These are phyloP conservation scores for Scleropages formosus DNA, from an alignment of 2,797 vertebrate species.

Conservation along the genomic window DNA sequence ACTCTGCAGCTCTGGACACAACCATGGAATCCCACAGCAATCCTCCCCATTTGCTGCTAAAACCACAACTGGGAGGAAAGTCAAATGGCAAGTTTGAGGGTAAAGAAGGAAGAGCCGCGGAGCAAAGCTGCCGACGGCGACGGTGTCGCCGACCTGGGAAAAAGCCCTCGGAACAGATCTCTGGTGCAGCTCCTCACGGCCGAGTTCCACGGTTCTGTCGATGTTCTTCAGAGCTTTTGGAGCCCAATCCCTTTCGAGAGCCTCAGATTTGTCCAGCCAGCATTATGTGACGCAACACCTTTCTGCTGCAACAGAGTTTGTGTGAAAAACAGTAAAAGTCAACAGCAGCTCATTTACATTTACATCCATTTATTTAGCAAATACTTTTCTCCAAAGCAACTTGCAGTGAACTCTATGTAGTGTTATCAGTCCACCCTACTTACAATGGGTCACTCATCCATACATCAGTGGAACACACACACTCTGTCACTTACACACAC, in stretches of 20 bases:
- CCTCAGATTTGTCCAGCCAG: not conserved
- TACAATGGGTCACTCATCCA: no score
- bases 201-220: not conserved
- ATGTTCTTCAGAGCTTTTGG: not conserved
- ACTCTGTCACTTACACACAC: no score
- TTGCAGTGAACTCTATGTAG: no score
- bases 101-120: not conserved
- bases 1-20: not conserved
- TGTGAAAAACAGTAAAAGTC: not conserved
- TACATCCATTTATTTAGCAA: no score
- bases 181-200: not conserved
- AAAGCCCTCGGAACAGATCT: no score
- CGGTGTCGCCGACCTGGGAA: not conserved
- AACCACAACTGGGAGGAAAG: not conserved
- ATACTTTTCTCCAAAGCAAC: no score
- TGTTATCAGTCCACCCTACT: no score
- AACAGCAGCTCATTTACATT: no score
- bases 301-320: not conserved
- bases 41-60: constrained; percentile 7
- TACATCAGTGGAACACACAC: no score
- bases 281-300: not conserved
- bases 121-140: not conserved
- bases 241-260: not conserved
- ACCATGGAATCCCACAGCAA: not conserved
- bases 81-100: not conserved